These are phyloP conservation scores for Myopa testacea DNA, from an alignment of 2,888 invertebrate species.

Conservation along the genomic window DNA sequence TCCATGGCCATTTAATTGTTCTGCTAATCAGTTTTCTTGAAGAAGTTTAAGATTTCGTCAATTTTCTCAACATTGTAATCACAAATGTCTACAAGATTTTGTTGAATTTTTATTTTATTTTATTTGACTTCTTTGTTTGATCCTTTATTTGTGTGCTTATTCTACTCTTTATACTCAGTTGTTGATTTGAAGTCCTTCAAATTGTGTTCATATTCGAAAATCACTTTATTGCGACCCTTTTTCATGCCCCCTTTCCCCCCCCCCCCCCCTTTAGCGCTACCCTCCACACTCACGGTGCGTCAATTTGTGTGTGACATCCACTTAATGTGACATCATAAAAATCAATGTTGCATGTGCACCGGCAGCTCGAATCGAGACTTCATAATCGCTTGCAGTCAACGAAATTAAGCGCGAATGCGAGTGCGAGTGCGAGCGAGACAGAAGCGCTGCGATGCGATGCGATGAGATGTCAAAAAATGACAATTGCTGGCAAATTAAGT, in stretches of 20 bases:
- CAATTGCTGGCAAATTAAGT: constrained; percentile 34
- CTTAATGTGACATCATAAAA: constrained; percentile 12
- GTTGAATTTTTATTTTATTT: no score
- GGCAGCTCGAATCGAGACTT: background rate
- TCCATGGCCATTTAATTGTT: no score
- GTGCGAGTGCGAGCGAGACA: background rate
- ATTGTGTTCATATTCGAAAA: no score
- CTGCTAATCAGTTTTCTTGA: no score
- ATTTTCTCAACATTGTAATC: no score
- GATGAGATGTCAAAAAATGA: constrained; percentile 27
- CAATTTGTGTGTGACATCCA: background rate
- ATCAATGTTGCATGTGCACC: constrained; percentile 23
- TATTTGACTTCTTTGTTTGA: no score
- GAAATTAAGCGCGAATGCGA: background rate
- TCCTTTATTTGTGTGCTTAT: no score
- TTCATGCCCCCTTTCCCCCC: background rate
- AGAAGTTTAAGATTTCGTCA: no score
- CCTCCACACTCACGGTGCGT: background rate
- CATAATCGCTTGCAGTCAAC: constrained; percentile 1
- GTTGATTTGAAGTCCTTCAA: no score
- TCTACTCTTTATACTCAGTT: no score
- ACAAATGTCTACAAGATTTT: no score
- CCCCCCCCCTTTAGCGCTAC: background rate
- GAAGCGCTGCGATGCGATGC: background rate
- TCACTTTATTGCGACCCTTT: no score